A percentile compares a stretch with the other conserved stretches of the same genome.
phyloP scores from a whole-genome alignment of 2,113 vertebrate genomes.

The Probosciger aterrimus region DNA sequence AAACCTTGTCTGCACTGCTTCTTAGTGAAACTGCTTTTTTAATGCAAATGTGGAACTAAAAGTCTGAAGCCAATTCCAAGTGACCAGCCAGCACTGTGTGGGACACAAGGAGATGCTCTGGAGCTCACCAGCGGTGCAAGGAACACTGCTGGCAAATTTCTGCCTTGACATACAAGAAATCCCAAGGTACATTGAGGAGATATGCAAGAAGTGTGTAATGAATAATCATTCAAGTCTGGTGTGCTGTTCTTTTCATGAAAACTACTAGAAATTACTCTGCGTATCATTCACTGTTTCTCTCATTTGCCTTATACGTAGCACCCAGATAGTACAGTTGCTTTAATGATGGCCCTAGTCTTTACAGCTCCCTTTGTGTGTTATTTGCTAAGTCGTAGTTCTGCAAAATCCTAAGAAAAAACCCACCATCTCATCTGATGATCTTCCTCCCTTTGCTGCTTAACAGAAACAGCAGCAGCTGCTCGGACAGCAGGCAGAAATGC shows the following conservation, averaged over 20 bases:
- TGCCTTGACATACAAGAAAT: neutral
- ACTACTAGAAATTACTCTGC: neutral
- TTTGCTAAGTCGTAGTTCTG: neutral
- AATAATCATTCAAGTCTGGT: neutral
- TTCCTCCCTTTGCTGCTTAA: neutral
- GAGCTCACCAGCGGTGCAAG: neutral
- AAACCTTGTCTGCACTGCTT: neutral
- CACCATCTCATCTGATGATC: neutral
- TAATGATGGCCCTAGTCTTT: neutral
- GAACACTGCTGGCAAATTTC: neutral
- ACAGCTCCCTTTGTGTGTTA: neutral
- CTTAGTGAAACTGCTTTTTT: conserved; percentile 15
- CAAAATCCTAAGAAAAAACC: neutral
- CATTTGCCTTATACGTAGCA: accelerated
- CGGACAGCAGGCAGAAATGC: neutral
- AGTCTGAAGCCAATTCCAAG: conserved; percentile 3
- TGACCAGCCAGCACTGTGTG: conserved; percentile 16
- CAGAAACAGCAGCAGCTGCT: conserved; percentile 40
- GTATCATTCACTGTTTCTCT: neutral
- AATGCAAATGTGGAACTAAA: conserved; percentile 34
- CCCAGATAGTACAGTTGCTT: neutral
- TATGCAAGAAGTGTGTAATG: neutral
- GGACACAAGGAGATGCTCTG: neutral
- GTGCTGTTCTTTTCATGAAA: neutral
- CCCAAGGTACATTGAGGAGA: neutral